These are phyloP conservation scores for Coracias cyanogaster DNA, from an alignment of 2,797 vertebrate genomes.

Conservation along the genomic window DNA sequence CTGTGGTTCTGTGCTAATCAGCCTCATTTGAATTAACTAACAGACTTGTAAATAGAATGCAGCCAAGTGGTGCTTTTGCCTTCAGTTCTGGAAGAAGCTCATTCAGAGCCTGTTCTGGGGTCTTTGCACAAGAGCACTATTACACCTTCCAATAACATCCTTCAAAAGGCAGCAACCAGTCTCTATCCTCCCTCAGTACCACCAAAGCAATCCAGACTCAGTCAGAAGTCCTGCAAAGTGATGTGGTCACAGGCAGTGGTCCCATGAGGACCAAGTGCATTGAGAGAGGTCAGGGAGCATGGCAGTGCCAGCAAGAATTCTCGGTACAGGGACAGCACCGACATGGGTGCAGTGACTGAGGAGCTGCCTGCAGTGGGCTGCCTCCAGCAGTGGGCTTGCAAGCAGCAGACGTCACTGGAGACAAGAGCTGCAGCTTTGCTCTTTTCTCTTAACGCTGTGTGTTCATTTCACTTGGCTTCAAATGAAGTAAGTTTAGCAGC, in stretches of 20 bases:
- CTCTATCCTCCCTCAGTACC: too few species aligned
- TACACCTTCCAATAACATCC: not conserved
- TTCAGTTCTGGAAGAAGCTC: not conserved
- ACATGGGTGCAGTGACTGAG: accelerated
- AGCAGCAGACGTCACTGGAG: too few species aligned
- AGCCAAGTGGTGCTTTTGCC: not conserved
- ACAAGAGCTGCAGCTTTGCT: not conserved
- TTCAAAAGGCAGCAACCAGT: not conserved
- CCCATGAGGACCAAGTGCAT: accelerated
- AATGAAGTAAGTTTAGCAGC: not conserved
- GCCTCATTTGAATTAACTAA: not conserved
- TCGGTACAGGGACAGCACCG: accelerated
- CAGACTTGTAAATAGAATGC: not conserved
- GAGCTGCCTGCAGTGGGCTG: accelerated
- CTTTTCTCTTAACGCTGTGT: accelerated
- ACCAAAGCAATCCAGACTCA: not conserved
- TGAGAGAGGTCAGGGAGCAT: accelerated
- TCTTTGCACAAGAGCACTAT: not conserved
- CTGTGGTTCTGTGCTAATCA: not conserved
- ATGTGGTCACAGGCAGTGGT: not conserved
- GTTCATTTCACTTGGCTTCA: not conserved
- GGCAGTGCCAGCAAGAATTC: not conserved
- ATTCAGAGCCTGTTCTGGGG: not conserved
- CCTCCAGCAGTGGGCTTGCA: not conserved
- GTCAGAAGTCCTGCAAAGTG: not conserved